A percentile compares a stretch with the other conserved stretches of the same genome.
phyloP scores from a whole-genome alignment of 2,113 vertebrate species.

The Sebastes schlegelii region DNA sequence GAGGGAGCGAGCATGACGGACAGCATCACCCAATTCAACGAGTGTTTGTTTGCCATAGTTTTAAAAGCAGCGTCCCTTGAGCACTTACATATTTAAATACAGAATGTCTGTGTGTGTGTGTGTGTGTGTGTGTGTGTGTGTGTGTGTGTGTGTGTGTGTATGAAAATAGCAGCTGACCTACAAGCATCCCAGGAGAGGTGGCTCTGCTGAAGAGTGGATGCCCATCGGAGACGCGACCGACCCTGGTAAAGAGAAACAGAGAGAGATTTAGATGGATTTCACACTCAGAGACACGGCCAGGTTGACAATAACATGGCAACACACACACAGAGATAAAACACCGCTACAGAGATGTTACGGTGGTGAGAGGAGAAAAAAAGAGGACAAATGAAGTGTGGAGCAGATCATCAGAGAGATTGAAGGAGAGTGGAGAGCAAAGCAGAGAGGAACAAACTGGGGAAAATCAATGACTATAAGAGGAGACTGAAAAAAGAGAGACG shows the following conservation, averaged over 20 bases:
- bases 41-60: constrained; percentile 19
- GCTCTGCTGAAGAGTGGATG: constrained; percentile 55
- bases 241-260: constrained; percentile 55
- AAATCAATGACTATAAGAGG: constrained; percentile 19
- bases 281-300: constrained; percentile 16
- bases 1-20: constrained; percentile 10
- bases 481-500: constrained; percentile 7
- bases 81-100: constrained; percentile 15
- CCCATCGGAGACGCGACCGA: constrained; percentile 67
- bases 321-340: constrained; percentile 3
- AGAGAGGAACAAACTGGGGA: constrained; percentile 12
- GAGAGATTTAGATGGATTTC: constrained; percentile 42
- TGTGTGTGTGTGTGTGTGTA: constrained; percentile 4
- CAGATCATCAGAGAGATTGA: constrained; percentile 19
- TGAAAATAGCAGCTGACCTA: constrained; percentile 79
- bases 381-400: neutral
- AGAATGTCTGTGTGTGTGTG: neutral
- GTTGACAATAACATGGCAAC: neutral
- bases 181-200: constrained; percentile 66
- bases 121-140: constrained; percentile 6
- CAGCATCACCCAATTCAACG: constrained; percentile 52
- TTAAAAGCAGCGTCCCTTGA: constrained; percentile 22
- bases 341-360: constrained; percentile 16
- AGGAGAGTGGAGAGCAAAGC: constrained; percentile 11
- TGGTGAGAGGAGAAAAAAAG: neutral